phyloP scores from a whole-genome alignment of 2,888 invertebrate genomes.

The Brenthis ino region DNA sequence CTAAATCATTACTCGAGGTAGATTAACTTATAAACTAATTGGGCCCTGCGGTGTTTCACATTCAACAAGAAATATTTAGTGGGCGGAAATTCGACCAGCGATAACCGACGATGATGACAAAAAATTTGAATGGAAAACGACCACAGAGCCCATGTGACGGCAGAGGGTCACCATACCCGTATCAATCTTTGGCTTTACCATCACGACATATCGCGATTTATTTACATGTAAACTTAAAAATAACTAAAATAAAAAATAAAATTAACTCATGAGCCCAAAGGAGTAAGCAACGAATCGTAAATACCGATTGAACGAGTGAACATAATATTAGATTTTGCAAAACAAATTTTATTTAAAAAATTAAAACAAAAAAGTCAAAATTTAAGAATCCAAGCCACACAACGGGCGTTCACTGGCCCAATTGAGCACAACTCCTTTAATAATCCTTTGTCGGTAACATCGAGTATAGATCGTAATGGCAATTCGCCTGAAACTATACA shows the following conservation, averaged over 20 bases:
- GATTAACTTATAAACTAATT: constrained; percentile 74
- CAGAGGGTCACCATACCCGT: constrained; percentile 83
- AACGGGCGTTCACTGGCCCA: constrained; percentile 28
- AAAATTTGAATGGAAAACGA: constrained; percentile 52
- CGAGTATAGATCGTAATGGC: constrained; percentile 27
- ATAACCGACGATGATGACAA: constrained; percentile 31
- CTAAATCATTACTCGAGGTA: constrained; percentile 79
- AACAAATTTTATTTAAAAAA: too few species aligned
- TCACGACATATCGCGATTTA: constrained; percentile 81
- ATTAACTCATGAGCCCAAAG: constrained; percentile 53
- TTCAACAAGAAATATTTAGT: constrained; percentile 43
- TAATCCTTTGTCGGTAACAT: constrained; percentile 29
- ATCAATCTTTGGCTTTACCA: constrained; percentile 83
- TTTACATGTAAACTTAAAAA: constrained; percentile 56
- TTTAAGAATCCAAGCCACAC: too few species aligned
- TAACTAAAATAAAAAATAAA: constrained; percentile 54
- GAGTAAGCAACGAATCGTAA: constrained; percentile 50
- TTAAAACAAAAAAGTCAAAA: too few species aligned
- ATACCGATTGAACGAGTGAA: constrained; percentile 50
- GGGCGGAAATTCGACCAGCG: constrained; percentile 22
- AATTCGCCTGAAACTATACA: constrained; percentile 26
- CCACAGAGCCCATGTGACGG: constrained; percentile 75
- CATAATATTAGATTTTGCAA: neutral
- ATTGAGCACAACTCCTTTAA: constrained; percentile 24
- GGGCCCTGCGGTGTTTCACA: constrained; percentile 60